Evolutionary conservation across 2,797 vertebrate genomes (phyloP), one percentile per base, ranked within the genome.

Genomic region (Halcyon chelicuti): DNA sequence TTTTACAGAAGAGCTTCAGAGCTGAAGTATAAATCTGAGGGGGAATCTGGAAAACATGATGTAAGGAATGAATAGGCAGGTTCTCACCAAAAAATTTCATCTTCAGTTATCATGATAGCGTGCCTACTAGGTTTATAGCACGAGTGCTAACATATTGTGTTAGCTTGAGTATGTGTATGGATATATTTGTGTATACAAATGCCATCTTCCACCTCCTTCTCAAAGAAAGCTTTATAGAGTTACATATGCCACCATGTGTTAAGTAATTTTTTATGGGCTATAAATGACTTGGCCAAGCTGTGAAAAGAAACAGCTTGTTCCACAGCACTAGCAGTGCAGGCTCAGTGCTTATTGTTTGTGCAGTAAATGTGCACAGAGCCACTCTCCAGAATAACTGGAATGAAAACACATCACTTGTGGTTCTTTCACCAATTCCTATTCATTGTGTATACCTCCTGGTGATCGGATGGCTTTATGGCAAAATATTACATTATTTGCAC

Each of bases 221-320:
- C 66, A 88, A 75, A 91, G 39, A 91, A 94, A 94, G 76, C 79
- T 86, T 91, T 91, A 86, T 9, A 70, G 81, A 96, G 73, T 91
- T 95, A 81, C 89, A 91, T 96, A 97, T 95, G 94, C 88, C 93
- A 95, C 94, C 94, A 86, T 94, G 95, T 97, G 96, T 95, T 97
- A 95, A 94, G 93, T 35, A 83, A 93, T 96, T 96, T 96, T 95
- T 93, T 78, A 75, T 88, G 90, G 86, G 90, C 96, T 97, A 97
- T 95, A 96, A 97, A 96, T 95, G 85, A 88, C 93, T 95, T 65
- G 80, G 82, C 70, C 93, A 95, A 95, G 96, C 95, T 96, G 95
- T 96, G 96, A 96, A 96, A 94, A 81, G 74, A 97, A 90, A 95
- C 96, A 97, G 93, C 82, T 94, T 96, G 96, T 96, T 95, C 89